phyloP scores from a whole-genome alignment of 2,888 invertebrate genomes.

The Alsophila aescularia region DNA sequence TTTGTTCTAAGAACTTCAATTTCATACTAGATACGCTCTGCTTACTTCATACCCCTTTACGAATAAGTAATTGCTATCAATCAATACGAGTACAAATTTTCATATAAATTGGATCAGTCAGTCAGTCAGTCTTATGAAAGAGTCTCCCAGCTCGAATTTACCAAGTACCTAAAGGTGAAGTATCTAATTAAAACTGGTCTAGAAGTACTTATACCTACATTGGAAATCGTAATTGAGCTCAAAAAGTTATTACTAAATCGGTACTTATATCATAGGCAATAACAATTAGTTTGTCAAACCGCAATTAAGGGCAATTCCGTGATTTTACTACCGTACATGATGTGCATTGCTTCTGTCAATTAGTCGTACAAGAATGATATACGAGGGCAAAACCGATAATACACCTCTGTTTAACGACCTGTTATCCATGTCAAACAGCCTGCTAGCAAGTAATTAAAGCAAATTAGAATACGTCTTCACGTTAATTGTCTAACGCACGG shows the following conservation, averaged over 20 bases:
- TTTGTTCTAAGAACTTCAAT: too few species aligned
- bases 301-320: constrained; percentile 28
- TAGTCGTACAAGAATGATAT: constrained; percentile 20
- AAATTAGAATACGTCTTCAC: constrained; percentile 56
- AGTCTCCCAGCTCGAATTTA: not conserved
- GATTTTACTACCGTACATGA: constrained; percentile 27
- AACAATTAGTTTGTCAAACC: not conserved
- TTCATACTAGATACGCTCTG: too few species aligned
- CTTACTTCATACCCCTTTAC: not conserved
- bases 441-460: constrained; percentile 55
- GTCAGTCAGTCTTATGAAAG: not conserved
- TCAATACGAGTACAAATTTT: not conserved
- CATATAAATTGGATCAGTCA: not conserved
- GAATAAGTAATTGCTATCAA: not conserved
- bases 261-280: not conserved
- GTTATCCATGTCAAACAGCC: constrained; percentile 55
- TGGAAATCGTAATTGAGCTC: not conserved
- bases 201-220: not conserved
- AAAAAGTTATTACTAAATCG: not conserved
- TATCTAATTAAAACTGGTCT: not conserved
- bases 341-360: constrained; percentile 10
- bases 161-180: too few species aligned
- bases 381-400: constrained; percentile 28
- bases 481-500: constrained; percentile 50
- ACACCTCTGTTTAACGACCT: constrained; percentile 39